phyloP scores from a whole-genome alignment of 53 echinoderm and acorn worm genomes.

The Holothuria leucospilota region DNA sequence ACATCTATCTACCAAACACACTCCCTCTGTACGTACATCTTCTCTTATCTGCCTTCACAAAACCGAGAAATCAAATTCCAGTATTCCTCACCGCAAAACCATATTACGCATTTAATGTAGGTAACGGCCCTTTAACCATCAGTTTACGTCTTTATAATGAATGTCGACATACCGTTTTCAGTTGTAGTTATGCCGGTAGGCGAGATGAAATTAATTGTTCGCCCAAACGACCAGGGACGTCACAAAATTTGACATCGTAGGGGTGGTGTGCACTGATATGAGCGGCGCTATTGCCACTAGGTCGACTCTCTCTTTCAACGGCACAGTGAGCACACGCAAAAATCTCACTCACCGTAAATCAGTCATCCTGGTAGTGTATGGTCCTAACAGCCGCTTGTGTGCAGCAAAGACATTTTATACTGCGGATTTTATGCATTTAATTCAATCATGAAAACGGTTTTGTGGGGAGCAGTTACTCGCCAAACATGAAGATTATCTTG shows the following conservation, averaged over 20 bases:
- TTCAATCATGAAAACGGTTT: constrained; percentile 56
- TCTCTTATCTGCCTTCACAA: no score
- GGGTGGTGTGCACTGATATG: constrained; percentile 12
- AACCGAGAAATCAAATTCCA: no score
- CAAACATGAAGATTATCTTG: constrained; percentile 44
- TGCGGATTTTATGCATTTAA: constrained; percentile 46
- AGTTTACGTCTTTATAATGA: no score
- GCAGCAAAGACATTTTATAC: constrained; percentile 36
- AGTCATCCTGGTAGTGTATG: neutral
- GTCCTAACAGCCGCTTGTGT: constrained; percentile 9
- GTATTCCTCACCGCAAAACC: no score
- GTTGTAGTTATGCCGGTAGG: no score
- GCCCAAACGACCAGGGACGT: neutral
- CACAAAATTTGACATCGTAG: neutral
- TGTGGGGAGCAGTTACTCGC: constrained; percentile 49
- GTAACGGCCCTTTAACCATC: no score
- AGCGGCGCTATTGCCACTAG: constrained; percentile 32
- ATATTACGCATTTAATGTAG: no score
- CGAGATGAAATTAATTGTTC: neutral
- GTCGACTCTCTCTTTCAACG: constrained; percentile 40
- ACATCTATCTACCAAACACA: constrained; percentile 13
- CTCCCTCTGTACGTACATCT: constrained; percentile 10
- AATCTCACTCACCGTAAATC: constrained; percentile 8
- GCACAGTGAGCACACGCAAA: constrained; percentile 33
- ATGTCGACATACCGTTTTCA: no score